Conservation (phyloP, 1,140 invertebrate genomes). For the Magallana gigas region DNA sequence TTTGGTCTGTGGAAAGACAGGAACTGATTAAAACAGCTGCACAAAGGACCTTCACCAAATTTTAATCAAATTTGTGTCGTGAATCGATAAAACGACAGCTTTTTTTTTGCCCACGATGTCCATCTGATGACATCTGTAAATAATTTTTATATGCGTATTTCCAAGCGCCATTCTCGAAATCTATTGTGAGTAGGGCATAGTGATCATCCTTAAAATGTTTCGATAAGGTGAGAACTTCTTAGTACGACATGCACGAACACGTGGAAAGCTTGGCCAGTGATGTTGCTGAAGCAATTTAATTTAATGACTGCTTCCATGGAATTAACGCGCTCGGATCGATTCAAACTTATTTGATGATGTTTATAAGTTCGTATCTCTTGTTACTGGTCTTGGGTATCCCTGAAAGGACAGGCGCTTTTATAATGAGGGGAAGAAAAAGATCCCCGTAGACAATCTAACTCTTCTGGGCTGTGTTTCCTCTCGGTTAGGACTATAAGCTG, state of each 20-base stretch:
- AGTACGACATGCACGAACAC: constrained; percentile 18
- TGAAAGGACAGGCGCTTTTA: background rate
- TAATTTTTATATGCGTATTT: background rate
- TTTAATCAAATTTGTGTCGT: no score
- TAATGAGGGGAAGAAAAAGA: background rate
- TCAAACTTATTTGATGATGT: constrained; percentile 29
- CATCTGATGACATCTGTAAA: background rate
- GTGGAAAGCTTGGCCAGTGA: background rate
- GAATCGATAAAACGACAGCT: no score
- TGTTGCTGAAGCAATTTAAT: constrained; percentile 33
- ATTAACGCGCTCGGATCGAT: constrained; percentile 10
- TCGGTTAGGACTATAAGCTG: background rate
- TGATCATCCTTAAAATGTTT: background rate
- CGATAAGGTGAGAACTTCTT: constrained; percentile 6
- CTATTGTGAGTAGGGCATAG: background rate
- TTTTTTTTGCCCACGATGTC: background rate
- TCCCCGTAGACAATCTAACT: background rate
- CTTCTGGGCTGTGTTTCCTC: no score
- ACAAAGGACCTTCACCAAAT: no score
- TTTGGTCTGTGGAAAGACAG: no score
- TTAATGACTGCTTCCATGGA: constrained; percentile 24
- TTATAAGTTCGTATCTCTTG: constrained; percentile 6
- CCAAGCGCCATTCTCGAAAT: background rate
- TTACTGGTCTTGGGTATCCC: background rate
- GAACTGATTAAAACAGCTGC: no score